These are phyloP conservation scores for Drosophila cardini DNA, from an alignment of 1,140 invertebrate genomes.

Conservation along the genomic window DNA sequence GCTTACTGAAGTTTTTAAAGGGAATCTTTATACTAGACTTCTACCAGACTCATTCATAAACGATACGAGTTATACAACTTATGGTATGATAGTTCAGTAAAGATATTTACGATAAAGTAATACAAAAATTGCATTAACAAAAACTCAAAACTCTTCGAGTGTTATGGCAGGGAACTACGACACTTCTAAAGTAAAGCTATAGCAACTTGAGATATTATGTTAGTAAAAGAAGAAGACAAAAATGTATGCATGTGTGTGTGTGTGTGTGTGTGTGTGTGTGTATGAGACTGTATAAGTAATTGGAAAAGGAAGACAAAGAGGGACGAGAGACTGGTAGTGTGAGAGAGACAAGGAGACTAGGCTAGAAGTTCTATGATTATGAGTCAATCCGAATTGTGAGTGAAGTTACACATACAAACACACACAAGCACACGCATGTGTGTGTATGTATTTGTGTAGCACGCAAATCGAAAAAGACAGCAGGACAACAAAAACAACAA, in stretches of 20 bases:
- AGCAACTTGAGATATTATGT: not conserved
- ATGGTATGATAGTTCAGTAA: too few relatives aligned
- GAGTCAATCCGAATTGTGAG: too few relatives aligned
- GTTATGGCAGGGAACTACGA: not conserved
- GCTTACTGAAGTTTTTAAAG: too few relatives aligned
- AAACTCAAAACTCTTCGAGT: not conserved
- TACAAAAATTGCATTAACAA: not conserved
- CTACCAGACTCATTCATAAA: too few relatives aligned
- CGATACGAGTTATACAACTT: too few relatives aligned
- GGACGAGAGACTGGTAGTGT: not conserved
- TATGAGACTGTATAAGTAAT: too few relatives aligned
- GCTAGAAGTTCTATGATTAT: too few relatives aligned
- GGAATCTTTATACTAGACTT: too few relatives aligned
- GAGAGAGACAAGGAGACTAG: not conserved
- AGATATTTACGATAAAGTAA: too few relatives aligned
- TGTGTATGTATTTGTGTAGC: slow-evolving; percentile 2
- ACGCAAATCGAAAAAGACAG: slow-evolving; percentile 42
- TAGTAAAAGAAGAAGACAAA: too few relatives aligned
- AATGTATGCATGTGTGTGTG: not conserved
- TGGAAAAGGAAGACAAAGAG: slow-evolving; percentile 9
- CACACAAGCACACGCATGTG: not conserved
- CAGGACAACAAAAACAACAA: slow-evolving; percentile 36
- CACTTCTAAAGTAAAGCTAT: not conserved
- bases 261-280: not conserved
- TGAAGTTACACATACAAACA: not conserved